Percentiles rank a stretch among this genome's conserved stretches.
These are phyloP conservation scores for Nephrotoma guestfalica DNA, from an alignment of 2,888 invertebrate genomes.

Conservation along the genomic window DNA sequence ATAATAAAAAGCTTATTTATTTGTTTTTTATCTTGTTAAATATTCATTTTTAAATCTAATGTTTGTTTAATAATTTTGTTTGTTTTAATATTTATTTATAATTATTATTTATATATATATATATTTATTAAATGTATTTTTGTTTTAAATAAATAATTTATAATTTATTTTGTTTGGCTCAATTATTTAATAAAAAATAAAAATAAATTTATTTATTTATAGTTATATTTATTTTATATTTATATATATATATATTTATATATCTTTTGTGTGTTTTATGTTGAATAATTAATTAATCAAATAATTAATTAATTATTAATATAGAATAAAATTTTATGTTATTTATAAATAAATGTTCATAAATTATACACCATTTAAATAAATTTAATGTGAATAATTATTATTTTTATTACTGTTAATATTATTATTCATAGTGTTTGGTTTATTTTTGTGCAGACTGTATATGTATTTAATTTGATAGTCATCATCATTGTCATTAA, in stretches of 20 bases:
- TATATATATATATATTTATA: too few relatives aligned
- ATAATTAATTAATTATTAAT: background rate
- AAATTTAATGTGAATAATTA: constrained; percentile 1
- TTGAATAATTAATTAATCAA: background rate
- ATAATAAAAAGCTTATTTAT: background rate
- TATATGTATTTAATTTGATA: constrained; percentile 25
- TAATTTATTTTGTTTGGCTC: constrained; percentile 11
- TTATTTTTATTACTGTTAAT: background rate
- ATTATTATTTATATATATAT: constrained; percentile 9
- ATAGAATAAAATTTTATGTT: background rate
- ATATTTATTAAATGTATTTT: constrained; percentile 10
- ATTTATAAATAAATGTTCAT: background rate
- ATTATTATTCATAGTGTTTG: background rate
- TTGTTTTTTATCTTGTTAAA: background rate
- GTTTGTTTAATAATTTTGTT: background rate
- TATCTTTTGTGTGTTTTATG: background rate
- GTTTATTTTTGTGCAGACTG: constrained; percentile 24
- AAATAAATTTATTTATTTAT: constrained; percentile 7
- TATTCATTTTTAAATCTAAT: background rate
- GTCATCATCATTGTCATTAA: constrained; percentile 17
- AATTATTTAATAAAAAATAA: constrained; percentile 11
- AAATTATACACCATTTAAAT: background rate
- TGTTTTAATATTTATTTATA: constrained; percentile 4
- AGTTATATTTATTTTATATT: background rate
- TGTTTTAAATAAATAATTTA: constrained; percentile 12